Percentiles rank a stretch among this genome's conserved stretches.
These are phyloP conservation scores for Neoniphon sammara DNA, from an alignment of 2,797 vertebrate genomes.

Conservation along the genomic window DNA sequence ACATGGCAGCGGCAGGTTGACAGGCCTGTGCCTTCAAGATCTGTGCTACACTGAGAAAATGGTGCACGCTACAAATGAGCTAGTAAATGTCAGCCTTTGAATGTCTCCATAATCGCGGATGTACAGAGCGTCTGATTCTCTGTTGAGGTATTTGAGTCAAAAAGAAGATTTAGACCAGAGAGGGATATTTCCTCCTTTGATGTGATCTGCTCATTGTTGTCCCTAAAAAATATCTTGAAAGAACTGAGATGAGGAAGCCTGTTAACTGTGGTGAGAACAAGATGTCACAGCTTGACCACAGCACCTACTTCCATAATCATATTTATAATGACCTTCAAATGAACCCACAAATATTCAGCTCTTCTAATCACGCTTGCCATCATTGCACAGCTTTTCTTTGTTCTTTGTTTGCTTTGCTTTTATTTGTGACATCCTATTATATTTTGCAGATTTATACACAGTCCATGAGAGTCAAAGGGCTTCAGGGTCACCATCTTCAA, in stretches of 20 bases:
- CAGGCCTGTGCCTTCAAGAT: conserved; percentile 58
- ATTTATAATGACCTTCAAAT: conserved; percentile 24
- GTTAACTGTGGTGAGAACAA: conserved; percentile 28
- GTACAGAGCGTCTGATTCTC: conserved; percentile 67
- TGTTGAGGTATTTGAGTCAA: conserved; percentile 70
- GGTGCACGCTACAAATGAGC: conserved; percentile 65
- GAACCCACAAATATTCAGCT: background rate
- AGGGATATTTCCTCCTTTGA: conserved; percentile 55
- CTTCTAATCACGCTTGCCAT: no score
- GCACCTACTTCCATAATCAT: conserved; percentile 17
- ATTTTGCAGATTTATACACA: background rate
- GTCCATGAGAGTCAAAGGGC: background rate
- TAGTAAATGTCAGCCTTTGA: conserved; percentile 79
- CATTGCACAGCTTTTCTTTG: background rate
- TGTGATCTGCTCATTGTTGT: conserved; percentile 69
- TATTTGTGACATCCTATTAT: conserved; percentile 2
- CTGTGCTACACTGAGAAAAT: conserved; percentile 46
- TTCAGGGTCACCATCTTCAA: background rate
- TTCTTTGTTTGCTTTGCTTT: background rate
- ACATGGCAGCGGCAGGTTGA: conserved; percentile 68
- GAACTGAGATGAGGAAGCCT: conserved; percentile 46
- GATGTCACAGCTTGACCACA: conserved; percentile 33
- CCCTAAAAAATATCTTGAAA: conserved; percentile 49
- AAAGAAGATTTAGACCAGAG: conserved; percentile 61
- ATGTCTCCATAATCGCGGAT: conserved; percentile 66